Conservation (phyloP, 2,113 vertebrate genomes). For the Myotis lucifugus region DNA sequence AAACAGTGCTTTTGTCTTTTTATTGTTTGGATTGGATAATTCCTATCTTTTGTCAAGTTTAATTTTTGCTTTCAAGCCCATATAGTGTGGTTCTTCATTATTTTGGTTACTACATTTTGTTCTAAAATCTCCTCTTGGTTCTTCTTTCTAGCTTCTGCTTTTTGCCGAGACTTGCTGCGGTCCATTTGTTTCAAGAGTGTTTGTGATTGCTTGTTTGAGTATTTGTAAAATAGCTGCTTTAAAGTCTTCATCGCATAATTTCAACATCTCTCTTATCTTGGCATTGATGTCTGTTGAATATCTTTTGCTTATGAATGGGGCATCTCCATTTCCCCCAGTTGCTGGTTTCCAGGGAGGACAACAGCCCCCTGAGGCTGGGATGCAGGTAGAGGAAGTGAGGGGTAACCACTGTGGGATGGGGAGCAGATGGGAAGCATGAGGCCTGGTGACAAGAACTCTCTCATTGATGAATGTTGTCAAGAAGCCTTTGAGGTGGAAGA, state of each 20-base stretch:
- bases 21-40: neutral
- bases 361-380: neutral
- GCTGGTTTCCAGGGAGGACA: neutral
- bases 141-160: neutral
- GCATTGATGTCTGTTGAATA: neutral
- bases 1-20: neutral
- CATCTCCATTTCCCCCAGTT: neutral
- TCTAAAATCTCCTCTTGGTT: neutral
- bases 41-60: neutral
- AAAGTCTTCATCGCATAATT: neutral
- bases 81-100: neutral
- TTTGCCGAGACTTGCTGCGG: neutral
- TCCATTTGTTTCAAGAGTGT: neutral
- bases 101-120: neutral
- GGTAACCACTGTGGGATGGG: rapidly evolving
- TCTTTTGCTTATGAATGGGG: conserved; percentile 3
- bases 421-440: conserved; percentile 6
- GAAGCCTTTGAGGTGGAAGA: conserved; percentile 42
- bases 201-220: neutral
- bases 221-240: neutral
- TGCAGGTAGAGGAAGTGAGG: neutral
- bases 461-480: conserved; percentile 10
- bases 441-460: neutral
- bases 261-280: neutral
- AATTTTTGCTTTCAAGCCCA: neutral